These are phyloP conservation scores for Dipus sagitta DNA, from an alignment of 2,797 vertebrate species.

Conservation along the genomic window DNA sequence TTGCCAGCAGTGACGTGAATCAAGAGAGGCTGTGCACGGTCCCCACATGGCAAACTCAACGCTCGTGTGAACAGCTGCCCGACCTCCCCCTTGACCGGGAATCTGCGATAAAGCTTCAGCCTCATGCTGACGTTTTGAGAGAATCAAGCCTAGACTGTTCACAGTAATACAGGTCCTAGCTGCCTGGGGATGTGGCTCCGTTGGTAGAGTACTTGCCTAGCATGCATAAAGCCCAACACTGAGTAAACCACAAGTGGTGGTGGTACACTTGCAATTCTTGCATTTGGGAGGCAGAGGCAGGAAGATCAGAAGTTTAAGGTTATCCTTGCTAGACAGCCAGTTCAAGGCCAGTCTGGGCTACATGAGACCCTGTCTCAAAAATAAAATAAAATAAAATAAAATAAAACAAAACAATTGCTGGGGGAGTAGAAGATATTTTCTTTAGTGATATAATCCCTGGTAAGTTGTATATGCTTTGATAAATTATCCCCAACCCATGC, in stretches of 20 bases:
- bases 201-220: background rate
- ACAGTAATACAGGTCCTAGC: background rate
- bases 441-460: too few species aligned
- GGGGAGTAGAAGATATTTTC: too few species aligned
- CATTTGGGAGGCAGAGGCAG: background rate
- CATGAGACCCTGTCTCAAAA: background rate
- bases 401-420: background rate
- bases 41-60: background rate
- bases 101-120: background rate
- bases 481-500: too few species aligned
- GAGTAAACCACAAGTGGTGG: background rate
- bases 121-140: background rate
- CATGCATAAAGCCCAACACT: background rate
- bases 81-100: background rate
- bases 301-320: background rate
- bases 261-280: background rate
- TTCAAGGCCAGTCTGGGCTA: background rate
- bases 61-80: rapidly evolving
- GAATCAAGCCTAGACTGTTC: background rate
- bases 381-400: too few species aligned
- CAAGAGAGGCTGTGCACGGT: background rate
- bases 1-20: rapidly evolving
- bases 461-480: too few species aligned
- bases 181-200: background rate
- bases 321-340: too few species aligned